These are phyloP conservation scores for Cotesia typhae DNA, from an alignment of 1,140 invertebrate genomes.

Conservation along the genomic window DNA sequence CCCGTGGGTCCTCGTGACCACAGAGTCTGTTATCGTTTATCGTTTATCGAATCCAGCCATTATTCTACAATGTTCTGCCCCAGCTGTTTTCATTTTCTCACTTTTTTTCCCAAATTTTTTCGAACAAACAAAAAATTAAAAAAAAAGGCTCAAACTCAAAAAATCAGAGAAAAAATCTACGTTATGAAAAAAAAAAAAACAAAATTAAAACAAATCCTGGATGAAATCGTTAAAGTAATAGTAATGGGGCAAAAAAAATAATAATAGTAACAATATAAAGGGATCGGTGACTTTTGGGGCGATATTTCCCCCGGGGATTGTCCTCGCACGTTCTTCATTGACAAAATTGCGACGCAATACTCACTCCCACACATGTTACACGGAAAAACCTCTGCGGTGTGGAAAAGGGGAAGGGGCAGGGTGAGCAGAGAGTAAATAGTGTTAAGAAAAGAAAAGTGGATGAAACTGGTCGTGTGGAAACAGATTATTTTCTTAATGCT, in stretches of 20 bases:
- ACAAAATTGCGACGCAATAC: neutral
- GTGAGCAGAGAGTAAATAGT: neutral
- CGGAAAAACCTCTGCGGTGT: too few relatives aligned
- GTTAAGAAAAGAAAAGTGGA: constrained; percentile 21
- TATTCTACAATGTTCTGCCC: constrained; percentile 37
- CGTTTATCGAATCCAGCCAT: constrained; percentile 58
- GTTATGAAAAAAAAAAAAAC: neutral
- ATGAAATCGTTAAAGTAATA: neutral
- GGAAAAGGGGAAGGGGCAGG: too few relatives aligned
- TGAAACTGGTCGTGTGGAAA: constrained; percentile 37
- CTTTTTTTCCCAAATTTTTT: neutral
- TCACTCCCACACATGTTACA: neutral
- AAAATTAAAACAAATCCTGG: neutral
- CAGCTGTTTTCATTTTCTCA: constrained; percentile 22
- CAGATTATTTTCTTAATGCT: constrained; percentile 36
- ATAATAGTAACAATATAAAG: neutral
- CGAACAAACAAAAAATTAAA: constrained; percentile 1
- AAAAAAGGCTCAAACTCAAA: neutral
- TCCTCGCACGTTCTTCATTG: constrained; percentile 13
- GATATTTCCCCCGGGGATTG: constrained; percentile 38
- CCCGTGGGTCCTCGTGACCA: constrained; percentile 42
- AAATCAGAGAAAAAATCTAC: neutral
- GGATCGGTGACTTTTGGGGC: constrained; percentile 29
- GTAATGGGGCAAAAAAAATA: neutral
- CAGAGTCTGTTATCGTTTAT: constrained; percentile 51